Evolutionary conservation across 2,797 vertebrate genomes (phyloP).

Genomic region (Anableps anableps): DNA sequence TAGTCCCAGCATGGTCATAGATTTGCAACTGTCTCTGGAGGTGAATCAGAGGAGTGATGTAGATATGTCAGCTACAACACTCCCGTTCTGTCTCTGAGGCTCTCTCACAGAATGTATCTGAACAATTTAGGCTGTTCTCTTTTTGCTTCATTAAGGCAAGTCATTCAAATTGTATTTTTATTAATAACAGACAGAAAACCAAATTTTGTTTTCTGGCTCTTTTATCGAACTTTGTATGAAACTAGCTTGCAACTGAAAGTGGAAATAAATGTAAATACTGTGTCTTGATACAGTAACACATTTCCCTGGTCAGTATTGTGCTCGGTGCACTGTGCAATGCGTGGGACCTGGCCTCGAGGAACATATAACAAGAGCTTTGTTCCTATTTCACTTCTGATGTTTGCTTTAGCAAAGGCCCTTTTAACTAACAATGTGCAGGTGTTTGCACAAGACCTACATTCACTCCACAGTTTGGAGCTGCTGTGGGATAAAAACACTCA

Average conservation of each 20-base stretch:
- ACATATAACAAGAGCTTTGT: slow-evolving; percentile 3
- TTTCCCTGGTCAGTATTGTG: neutral
- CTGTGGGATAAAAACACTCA: neutral
- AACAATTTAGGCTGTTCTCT: neutral
- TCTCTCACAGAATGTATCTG: neutral
- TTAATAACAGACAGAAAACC: neutral
- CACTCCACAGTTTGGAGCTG: neutral
- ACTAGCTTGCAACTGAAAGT: neutral
- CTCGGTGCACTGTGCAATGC: neutral
- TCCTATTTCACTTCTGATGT: neutral
- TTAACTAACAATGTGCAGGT: neutral
- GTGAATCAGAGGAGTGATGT: too few relatives aligned
- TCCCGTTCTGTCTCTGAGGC: too few relatives aligned
- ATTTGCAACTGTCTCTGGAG: too few relatives aligned
- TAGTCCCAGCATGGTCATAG: too few relatives aligned
- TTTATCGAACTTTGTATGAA: neutral
- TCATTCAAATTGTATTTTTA: neutral
- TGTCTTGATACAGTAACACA: neutral
- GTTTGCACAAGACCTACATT: neutral
- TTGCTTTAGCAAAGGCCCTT: neutral
- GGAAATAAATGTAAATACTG: neutral
- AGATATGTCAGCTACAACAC: too few relatives aligned
- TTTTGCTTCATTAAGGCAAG: neutral
- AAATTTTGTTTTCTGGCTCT: neutral
- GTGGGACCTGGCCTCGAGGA: neutral